Evolutionary conservation across 2,797 vertebrate genomes (phyloP).

Genomic region (Geotrypetes seraphini): DNA sequence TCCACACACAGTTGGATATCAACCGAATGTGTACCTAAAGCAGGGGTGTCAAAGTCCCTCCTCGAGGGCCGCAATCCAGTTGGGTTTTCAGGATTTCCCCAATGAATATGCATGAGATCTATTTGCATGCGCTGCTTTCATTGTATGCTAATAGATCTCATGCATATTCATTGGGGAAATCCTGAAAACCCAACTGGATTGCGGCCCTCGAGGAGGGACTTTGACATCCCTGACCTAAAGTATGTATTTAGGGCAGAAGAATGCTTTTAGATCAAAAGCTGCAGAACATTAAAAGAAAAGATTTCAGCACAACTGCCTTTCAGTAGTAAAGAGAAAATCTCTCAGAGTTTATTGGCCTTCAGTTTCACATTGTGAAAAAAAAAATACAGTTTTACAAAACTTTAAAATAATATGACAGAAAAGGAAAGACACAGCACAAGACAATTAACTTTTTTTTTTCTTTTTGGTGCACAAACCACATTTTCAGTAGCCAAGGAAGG

Average conservation of each 20-base stretch:
- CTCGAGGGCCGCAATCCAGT: too few species aligned
- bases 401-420: conserved; percentile 57
- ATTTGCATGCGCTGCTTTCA: too few species aligned
- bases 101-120: too few species aligned
- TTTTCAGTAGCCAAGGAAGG: conserved; percentile 34
- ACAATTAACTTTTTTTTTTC: conserved; percentile 41
- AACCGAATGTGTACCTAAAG: conserved; percentile 24
- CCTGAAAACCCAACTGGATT: too few species aligned
- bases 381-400: conserved; percentile 85
- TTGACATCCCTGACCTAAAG: too few species aligned
- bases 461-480: too few species aligned
- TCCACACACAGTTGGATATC: too few species aligned
- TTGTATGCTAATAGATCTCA: too few species aligned
- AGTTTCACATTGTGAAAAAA: conserved; percentile 97
- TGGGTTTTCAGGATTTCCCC: too few species aligned
- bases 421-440: conserved; percentile 34
- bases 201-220: too few species aligned
- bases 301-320: conserved; percentile 33
- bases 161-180: too few species aligned
- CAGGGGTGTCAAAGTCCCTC: too few species aligned
- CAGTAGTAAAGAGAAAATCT: conserved; percentile 76
- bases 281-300: conserved; percentile 30
- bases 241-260: conserved; percentile 22
- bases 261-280: conserved; percentile 17
- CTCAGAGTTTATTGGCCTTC: conserved; percentile 94